These are phyloP conservation scores for Noturus placidus DNA, from an alignment of 2,113 vertebrate genomes.

Conservation along the genomic window DNA sequence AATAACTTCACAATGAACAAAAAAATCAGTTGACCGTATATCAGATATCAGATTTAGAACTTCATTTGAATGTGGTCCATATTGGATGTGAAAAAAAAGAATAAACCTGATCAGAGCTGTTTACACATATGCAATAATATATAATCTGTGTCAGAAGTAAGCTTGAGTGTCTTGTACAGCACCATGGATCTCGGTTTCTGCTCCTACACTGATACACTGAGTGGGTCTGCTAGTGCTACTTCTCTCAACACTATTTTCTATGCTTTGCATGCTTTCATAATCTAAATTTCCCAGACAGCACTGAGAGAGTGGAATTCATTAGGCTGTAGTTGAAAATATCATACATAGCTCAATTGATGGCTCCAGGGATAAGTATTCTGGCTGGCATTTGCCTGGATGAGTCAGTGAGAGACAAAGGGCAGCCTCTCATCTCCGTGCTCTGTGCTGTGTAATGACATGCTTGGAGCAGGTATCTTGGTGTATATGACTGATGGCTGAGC, in stretches of 20 bases:
- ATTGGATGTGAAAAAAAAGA: background rate
- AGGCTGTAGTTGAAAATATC: slow-evolving; percentile 49
- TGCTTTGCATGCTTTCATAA: background rate
- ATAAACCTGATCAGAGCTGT: background rate
- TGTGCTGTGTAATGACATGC: slow-evolving; percentile 57
- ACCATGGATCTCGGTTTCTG: background rate
- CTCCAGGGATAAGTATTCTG: slow-evolving; percentile 47
- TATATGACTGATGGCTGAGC: slow-evolving; percentile 22
- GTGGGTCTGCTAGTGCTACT: slow-evolving; percentile 4
- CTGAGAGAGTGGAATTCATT: slow-evolving; percentile 30
- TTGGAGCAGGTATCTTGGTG: slow-evolving; percentile 56
- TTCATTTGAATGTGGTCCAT: background rate
- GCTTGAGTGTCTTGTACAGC: background rate
- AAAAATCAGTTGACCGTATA: background rate
- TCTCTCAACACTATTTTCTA: background rate
- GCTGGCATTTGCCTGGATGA: slow-evolving; percentile 66
- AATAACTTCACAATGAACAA: background rate
- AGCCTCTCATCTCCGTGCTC: slow-evolving; percentile 27
- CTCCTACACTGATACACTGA: background rate
- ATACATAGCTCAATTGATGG: slow-evolving; percentile 49
- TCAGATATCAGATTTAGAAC: background rate
- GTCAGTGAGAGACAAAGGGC: slow-evolving; percentile 59
- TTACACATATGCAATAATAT: background rate
- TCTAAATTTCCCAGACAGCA: slow-evolving; percentile 21
- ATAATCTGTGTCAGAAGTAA: background rate